Base-by-base conservation (phyloP, 1,140 invertebrate species). In the Monomorium pharaonis region DNA sequence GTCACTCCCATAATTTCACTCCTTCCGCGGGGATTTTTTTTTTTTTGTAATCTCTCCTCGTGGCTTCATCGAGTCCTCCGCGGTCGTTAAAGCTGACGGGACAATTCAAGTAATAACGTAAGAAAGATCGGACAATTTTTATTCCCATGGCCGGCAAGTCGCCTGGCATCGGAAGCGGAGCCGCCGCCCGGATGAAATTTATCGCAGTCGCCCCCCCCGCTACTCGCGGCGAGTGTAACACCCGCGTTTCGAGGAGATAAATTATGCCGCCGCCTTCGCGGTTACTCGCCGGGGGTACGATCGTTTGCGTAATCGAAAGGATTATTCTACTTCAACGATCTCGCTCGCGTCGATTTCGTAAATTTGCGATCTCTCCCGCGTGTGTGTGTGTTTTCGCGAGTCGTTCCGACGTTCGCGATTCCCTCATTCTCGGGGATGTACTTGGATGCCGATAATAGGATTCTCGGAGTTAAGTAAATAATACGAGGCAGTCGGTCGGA, bases 81-180 rank as follows among this genome's bases (percentile, higher is more conserved):
- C 54, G 65, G 70, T 87, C 85, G 85, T 89, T 89, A 89, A 89
- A 89, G 88, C 65, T 62, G 88, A 88, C 85, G 84, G 76, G 49
- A 86, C 78, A 77, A 86, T 89, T 85, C 84, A 58, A 24, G 51
- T 60, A 74, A 83, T 83, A 83, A 83, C 81, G 70, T 42, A 65
- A 84, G 72, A 77, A 65, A 63, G 47, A 77, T 84, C 72, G 81
- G 56, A 84, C 81, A 77, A 84, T 84, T 84, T 84, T 84, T 84
- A 84, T 84, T 42, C 81, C 30, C 72, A 47, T 9, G 47, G 72
- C 21, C 47, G 56, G 24, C 21, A 75, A 76, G 70, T 37, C 81
- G 81, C 62, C n/a, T 24, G 37, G 56, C 18, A 49, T 42, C 75
- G 37, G 37, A 10, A 62, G 33, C 54, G 24, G 33, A 42, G 47